phyloP scores from a whole-genome alignment of 2,888 invertebrate species.

The Eupeodes latifasciatus region DNA sequence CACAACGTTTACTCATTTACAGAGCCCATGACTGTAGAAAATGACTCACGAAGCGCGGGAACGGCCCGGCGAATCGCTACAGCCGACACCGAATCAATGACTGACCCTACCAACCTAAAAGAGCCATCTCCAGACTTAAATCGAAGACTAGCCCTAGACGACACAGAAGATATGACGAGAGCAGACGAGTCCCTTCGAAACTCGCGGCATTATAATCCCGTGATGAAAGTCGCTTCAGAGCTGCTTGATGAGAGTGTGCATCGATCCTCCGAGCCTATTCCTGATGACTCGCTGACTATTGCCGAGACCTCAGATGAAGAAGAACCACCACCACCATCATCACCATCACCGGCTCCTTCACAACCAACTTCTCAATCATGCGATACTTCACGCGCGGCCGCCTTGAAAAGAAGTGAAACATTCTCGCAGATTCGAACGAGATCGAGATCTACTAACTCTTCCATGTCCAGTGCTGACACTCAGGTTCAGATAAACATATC shows the following conservation, averaged over 20 bases:
- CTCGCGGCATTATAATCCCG: conserved; percentile 44
- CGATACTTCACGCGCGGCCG: not conserved
- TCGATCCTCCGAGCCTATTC: conserved; percentile 43
- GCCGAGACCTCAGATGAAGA: conserved; percentile 81
- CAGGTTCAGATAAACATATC: conserved; percentile 82
- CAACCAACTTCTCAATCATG: not conserved
- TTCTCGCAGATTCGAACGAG: not conserved
- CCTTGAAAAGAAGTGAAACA: conserved; percentile 38
- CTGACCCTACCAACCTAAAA: conserved; percentile 22
- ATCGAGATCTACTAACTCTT: conserved; percentile 22
- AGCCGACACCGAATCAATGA: conserved; percentile 65
- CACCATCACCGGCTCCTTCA: not conserved
- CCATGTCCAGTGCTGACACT: conserved; percentile 37
- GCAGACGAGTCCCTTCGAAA: conserved; percentile 26
- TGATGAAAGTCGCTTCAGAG: conserved; percentile 31
- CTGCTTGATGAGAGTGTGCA: conserved; percentile 53
- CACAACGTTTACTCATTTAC: no score
- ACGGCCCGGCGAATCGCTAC: conserved; percentile 44
- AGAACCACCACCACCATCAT: conserved; percentile 30
- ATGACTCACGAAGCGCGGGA: conserved; percentile 36
- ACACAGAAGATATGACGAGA: conserved; percentile 77
- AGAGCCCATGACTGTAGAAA: conserved; percentile 52
- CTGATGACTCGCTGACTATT: conserved; percentile 81
- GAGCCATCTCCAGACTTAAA: conserved; percentile 26
- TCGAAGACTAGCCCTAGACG: conserved; percentile 72